Conservation (phyloP, 2,888 invertebrate species). For the Hybos culiciformis region DNA sequence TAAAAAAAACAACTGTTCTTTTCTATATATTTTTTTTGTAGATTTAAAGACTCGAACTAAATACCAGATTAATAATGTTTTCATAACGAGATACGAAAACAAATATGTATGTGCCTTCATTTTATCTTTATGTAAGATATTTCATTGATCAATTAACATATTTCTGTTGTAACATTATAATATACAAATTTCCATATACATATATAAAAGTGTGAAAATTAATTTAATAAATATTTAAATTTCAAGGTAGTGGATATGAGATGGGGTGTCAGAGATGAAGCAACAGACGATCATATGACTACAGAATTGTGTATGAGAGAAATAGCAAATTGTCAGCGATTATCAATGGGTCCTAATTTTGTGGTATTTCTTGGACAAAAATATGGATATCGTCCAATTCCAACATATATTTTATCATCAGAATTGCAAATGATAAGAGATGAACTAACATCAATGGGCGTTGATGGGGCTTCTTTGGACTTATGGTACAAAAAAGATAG, state of each 20-base stretch:
- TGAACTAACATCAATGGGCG: constrained; percentile 68
- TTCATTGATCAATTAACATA: too few species aligned
- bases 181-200: neutral
- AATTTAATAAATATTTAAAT: neutral
- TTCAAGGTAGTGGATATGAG: constrained; percentile 91
- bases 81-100: too few species aligned
- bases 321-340: constrained; percentile 91
- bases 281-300: constrained; percentile 99
- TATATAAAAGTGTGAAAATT: neutral
- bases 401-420: constrained; percentile 84
- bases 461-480: constrained; percentile 70
- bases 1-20: too few species aligned
- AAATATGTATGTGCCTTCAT: too few species aligned
- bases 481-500: constrained; percentile 94
- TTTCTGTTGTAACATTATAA: too few species aligned
- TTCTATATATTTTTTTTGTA: too few species aligned
- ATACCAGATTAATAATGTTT: too few species aligned
- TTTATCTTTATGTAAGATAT: too few species aligned
- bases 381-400: constrained; percentile 95
- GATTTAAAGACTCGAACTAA: too few species aligned
- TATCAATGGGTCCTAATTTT: constrained; percentile 97
- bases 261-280: constrained; percentile 96
- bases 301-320: constrained; percentile 96
- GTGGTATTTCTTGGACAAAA: constrained; percentile 96
- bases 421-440: constrained; percentile 63